Conservation (phyloP, 2,113 vertebrate genomes). For the Raja brachyura region DNA sequence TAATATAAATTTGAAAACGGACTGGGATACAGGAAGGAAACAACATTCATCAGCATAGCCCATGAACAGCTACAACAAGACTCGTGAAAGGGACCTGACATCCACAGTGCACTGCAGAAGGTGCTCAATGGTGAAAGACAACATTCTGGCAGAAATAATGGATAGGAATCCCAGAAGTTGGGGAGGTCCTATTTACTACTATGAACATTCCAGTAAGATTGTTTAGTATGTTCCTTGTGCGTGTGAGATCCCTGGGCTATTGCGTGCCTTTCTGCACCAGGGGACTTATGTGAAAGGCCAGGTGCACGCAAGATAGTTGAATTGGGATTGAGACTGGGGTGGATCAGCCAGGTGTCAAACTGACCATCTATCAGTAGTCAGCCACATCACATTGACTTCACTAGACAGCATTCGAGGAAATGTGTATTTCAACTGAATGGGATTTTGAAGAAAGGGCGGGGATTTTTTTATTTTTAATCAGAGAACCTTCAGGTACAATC, state of each 20-base stretch:
- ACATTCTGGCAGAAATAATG: background rate
- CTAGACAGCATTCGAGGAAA: background rate
- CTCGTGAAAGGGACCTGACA: background rate
- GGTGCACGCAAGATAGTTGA: background rate
- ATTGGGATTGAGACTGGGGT: background rate
- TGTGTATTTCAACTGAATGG: background rate
- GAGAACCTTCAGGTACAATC: background rate
- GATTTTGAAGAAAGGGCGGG: background rate
- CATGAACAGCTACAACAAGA: background rate
- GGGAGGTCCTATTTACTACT: conserved; percentile 8
- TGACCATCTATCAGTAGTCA: background rate
- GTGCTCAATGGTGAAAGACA: background rate
- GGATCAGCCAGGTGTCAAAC: background rate
- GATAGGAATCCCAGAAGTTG: background rate
- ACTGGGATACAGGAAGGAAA: background rate
- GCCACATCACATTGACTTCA: background rate
- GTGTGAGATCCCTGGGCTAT: background rate
- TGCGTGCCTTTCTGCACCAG: background rate
- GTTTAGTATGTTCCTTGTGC: background rate
- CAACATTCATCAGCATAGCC: background rate
- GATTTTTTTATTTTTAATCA: background rate
- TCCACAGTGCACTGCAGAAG: background rate
- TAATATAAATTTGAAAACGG: background rate
- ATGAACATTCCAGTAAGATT: conserved; percentile 24
- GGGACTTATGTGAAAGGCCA: background rate